Percentiles rank a stretch among this genome's conserved stretches.
phyloP scores from a whole-genome alignment of 2,797 vertebrate genomes.

The Sphenodon punctatus region DNA sequence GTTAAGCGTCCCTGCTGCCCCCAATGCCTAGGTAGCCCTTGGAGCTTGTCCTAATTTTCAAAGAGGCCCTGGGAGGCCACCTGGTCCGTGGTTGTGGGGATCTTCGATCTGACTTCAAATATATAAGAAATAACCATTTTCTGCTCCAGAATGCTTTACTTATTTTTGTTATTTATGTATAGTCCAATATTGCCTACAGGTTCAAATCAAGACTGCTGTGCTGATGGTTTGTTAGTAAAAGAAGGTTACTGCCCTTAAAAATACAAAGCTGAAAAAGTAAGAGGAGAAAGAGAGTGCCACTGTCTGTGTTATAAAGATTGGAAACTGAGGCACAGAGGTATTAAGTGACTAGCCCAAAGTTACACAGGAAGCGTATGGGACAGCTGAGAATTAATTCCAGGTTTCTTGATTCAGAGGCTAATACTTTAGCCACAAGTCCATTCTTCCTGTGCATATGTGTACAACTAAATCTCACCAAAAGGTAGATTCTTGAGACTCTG shows the following conservation, averaged over 20 bases:
- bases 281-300: neutral
- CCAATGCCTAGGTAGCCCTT: too few relatives aligned
- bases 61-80: too few relatives aligned
- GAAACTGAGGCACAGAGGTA: neutral
- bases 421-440: neutral
- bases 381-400: conserved; percentile 6
- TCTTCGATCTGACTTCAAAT: too few relatives aligned
- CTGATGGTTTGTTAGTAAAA: neutral
- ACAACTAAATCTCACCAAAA: neutral
- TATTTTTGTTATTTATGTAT: too few relatives aligned
- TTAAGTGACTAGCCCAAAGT: neutral
- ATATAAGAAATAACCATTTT: too few relatives aligned
- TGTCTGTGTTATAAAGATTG: neutral
- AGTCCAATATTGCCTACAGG: too few relatives aligned
- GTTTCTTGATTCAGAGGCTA: neutral
- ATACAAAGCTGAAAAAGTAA: fast-evolving
- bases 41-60: too few relatives aligned
- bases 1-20: too few relatives aligned
- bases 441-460: neutral
- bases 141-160: neutral
- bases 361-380: neutral
- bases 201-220: too few relatives aligned
- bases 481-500: neutral
- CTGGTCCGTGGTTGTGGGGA: too few relatives aligned
- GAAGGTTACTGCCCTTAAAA: neutral